Evolutionary conservation across 2,888 invertebrate species (phyloP).

Genomic region (Lingula anatina): DNA sequence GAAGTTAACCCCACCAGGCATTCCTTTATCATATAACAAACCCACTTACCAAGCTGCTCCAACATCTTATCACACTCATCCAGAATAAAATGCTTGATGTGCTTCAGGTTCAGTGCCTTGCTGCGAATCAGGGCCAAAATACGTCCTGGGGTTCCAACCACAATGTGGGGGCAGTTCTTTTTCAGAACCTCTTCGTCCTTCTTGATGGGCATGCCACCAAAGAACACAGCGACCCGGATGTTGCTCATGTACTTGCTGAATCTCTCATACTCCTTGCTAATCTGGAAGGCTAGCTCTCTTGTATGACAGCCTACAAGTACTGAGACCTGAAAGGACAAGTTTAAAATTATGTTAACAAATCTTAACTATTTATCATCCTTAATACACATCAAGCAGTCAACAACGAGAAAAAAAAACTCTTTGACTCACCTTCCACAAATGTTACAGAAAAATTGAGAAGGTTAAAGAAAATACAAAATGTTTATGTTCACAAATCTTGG

Average conservation of each 20-base stretch:
- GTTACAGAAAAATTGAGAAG: no score
- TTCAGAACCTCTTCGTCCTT: constrained; percentile 96
- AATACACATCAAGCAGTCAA: no score
- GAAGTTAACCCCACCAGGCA: no score
- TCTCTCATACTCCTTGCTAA: constrained; percentile 98
- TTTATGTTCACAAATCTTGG: no score
- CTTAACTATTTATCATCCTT: no score
- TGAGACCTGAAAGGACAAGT: constrained; percentile 62
- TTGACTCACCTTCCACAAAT: no score
- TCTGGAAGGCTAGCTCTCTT: constrained; percentile 97
- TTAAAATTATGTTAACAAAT: no score
- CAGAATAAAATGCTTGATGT: constrained; percentile 96
- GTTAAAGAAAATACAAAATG: no score
- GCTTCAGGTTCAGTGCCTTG: constrained; percentile 88
- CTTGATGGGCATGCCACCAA: constrained; percentile 93
- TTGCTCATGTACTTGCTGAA: constrained; percentile 98
- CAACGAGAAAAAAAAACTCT: no score
- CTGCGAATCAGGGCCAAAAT: constrained; percentile 84
- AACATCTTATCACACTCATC: constrained; percentile 99
- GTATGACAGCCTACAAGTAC: constrained; percentile 99
- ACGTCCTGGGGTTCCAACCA: constrained; percentile 97
- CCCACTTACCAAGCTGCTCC: no score
- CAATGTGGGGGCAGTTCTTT: constrained; percentile 95
- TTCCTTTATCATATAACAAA: no score
- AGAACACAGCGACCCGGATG: constrained; percentile 93